Conservation (phyloP, 2,113 vertebrate genomes). For the Sciurus niger region DNA sequence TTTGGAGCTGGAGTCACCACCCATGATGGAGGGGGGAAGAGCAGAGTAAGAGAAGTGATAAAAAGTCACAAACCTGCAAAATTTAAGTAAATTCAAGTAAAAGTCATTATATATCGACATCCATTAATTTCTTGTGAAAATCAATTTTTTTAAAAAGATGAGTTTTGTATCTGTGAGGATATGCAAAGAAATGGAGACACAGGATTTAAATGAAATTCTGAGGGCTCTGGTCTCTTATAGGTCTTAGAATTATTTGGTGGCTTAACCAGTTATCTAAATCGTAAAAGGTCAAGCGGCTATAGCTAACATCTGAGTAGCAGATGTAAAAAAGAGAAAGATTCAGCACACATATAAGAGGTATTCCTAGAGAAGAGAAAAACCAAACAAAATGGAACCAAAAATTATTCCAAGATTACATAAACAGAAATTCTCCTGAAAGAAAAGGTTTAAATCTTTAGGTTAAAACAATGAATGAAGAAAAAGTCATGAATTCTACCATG, state of each 20-base stretch:
- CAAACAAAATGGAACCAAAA: not conserved
- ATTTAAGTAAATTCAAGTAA: not conserved
- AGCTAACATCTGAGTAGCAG: not conserved
- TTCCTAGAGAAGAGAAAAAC: not conserved
- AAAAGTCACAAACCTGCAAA: not conserved
- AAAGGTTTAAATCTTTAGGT: slow-evolving; percentile 11
- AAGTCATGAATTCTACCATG: not conserved
- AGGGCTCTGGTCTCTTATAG: not conserved
- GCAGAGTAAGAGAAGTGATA: not conserved
- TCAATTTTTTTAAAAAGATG: not conserved
- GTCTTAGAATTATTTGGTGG: not conserved
- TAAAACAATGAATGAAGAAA: not conserved
- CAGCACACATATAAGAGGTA: not conserved
- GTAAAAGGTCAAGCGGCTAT: not conserved
- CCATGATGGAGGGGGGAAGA: not conserved
- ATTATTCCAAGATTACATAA: not conserved
- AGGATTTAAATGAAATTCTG: not conserved
- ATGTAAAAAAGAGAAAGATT: not conserved
- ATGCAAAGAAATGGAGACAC: not conserved
- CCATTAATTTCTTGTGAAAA: not conserved
- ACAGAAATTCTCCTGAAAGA: not conserved
- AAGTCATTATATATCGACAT: not conserved
- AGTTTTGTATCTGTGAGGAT: not conserved
- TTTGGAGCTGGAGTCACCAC: not conserved
- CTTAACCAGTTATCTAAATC: not conserved